Percentiles rank a stretch among this genome's conserved stretches.
phyloP scores from a whole-genome alignment of 2,888 invertebrate genomes.

The Chelonus formosanus region DNA sequence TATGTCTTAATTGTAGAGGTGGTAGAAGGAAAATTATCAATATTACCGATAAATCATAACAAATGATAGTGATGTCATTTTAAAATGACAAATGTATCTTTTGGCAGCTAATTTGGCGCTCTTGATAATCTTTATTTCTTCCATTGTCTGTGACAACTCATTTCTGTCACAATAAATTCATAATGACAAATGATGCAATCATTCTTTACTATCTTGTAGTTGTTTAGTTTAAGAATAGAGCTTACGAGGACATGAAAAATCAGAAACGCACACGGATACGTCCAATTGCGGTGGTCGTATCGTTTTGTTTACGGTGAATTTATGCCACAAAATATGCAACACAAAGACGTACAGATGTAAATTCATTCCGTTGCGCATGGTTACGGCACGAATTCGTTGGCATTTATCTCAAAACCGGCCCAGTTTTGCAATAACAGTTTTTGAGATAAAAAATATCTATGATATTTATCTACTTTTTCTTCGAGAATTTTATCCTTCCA shows the following conservation, averaged over 20 bases:
- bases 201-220: neutral
- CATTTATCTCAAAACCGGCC: conserved; percentile 15
- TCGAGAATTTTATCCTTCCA: too few relatives aligned
- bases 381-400: conserved; percentile 20
- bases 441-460: too few relatives aligned
- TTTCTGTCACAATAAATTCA: conserved; percentile 18
- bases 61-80: neutral
- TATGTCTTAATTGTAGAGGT: too few relatives aligned
- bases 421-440: neutral
- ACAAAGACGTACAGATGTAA: conserved; percentile 13
- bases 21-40: too few relatives aligned
- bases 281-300: conserved; percentile 1
- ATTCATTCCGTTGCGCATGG: conserved; percentile 20
- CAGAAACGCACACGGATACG: too few relatives aligned
- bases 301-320: conserved; percentile 17
- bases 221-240: conserved; percentile 6
- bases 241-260: conserved; percentile 12
- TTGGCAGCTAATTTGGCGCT: conserved; percentile 16
- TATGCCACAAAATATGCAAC: neutral
- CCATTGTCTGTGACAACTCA: conserved; percentile 6
- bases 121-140: neutral
- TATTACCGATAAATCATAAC: too few relatives aligned
- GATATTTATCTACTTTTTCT: too few relatives aligned
- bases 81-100: conserved; percentile 7
- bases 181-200: conserved; percentile 10